phyloP scores from a whole-genome alignment of 1,140 invertebrate species.

The Brachionus rotundiformis region DNA sequence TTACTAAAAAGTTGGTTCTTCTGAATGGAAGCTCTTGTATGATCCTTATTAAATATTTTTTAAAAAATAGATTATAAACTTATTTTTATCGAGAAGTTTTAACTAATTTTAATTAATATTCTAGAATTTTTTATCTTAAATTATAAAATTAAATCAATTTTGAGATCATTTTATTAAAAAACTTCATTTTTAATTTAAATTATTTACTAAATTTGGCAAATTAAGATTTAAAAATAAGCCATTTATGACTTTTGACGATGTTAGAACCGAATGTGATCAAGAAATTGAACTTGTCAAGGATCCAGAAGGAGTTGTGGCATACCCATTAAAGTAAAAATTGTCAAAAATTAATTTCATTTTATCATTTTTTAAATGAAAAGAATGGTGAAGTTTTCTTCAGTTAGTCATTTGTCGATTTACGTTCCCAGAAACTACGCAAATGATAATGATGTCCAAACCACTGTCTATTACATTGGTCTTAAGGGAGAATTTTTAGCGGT shows the following conservation, averaged over 20 bases:
- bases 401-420: conserved; percentile 82
- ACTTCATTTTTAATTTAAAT: too few species aligned
- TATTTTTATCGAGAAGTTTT: too few species aligned
- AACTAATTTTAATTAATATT: too few species aligned
- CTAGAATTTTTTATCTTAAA: too few species aligned
- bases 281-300: conserved; percentile 85
- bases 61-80: too few species aligned
- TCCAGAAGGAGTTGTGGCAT: conserved; percentile 74
- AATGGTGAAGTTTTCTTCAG: conserved; percentile 83
- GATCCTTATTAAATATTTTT: too few species aligned
- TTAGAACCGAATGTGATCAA: conserved; percentile 73
- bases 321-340: conserved; percentile 51
- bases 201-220: too few species aligned
- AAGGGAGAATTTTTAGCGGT: conserved; percentile 83
- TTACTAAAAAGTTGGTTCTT: too few species aligned
- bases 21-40: too few species aligned
- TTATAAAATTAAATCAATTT: too few species aligned
- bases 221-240: conserved; percentile 84
- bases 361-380: conserved; percentile 65
- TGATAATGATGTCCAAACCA: conserved; percentile 70
- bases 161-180: too few species aligned
- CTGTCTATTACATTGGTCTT: conserved; percentile 90
- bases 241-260: conserved; percentile 90
- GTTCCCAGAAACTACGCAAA: conserved; percentile 83
- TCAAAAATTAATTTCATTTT: conserved; percentile 51